phyloP scores from a whole-genome alignment of 1,140 invertebrate genomes.

The Leptinotarsa undecemlineata region DNA sequence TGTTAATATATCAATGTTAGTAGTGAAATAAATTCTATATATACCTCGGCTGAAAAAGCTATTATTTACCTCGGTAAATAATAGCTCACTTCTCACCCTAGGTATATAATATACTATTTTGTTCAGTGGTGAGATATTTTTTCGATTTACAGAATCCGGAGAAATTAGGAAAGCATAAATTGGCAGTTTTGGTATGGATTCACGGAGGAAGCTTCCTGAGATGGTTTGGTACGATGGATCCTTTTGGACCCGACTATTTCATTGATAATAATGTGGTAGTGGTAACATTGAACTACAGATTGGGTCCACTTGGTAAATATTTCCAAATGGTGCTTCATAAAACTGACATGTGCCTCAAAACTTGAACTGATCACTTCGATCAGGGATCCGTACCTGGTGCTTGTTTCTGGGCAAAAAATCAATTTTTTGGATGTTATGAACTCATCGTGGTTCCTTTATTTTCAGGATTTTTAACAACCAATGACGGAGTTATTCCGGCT shows the following conservation, averaged over 20 bases:
- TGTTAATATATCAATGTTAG: too few species aligned
- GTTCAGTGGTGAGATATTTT: too few species aligned
- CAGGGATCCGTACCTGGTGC: too few species aligned
- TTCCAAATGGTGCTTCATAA: neutral
- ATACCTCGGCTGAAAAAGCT: too few species aligned
- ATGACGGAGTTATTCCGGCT: conserved; percentile 4
- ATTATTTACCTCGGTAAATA: too few species aligned
- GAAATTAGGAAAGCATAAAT: neutral
- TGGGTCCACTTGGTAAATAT: conserved; percentile 14
- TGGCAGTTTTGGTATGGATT: conserved; percentile 17
- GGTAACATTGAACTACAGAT: conserved; percentile 13
- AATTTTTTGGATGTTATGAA: neutral
- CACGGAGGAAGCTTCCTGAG: conserved; percentile 6
- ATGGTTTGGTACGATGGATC: neutral
- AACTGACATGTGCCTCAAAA: neutral
- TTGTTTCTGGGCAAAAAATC: too few species aligned
- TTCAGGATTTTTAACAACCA: conserved; percentile 15
- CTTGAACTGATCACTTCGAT: too few species aligned
- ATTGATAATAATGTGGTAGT: conserved; percentile 6
- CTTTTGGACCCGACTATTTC: conserved; percentile 9
- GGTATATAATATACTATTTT: too few species aligned
- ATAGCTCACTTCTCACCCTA: too few species aligned
- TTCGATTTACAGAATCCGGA: too few species aligned
- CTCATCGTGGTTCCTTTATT: neutral
- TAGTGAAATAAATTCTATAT: too few species aligned